Evolutionary conservation across 2,797 vertebrate genomes (phyloP), one percentile per base, ranked within the genome.

Genomic region (Leptodactylus fallax): DNA sequence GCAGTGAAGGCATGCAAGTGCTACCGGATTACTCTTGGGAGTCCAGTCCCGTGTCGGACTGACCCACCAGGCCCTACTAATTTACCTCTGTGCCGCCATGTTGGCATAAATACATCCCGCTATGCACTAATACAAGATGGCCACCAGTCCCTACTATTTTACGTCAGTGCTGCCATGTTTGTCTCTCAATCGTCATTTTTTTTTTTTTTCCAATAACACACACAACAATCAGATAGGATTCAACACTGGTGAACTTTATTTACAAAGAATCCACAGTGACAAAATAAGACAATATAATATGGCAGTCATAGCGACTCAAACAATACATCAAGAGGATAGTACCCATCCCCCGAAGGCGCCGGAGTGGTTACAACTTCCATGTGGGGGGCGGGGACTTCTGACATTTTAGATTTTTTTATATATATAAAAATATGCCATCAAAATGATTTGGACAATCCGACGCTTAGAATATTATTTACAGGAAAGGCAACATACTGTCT

Each of bases 361-460:
- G 90, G 90, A 91, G 92, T 91, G 90, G 90, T 90, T 94, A 93
- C 94, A 94, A 94, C 93, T 95, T 94, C 95, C 94, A 95, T 81
- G 89, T 92, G 92, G 91, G 91, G 90, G 91, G 92, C 93, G 92
- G 90, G 87, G 36, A 36, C 36, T 7, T 92, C 91, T 92, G 94
- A 93, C 95, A 93, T 95, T 94, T 94, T 95, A 77, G 21, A 77
- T 77, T 77, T 77, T 51, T 45, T 53, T 51, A 76, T 74, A 95
- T 96, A 96, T 96, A 96, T 95, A 97, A 96, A 97, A 97, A 97
- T 96, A 96, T 96, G 96, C 94, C 95, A 95, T 96, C 94, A 93
- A 94, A 95, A 95, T 95, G 93, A 95, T 96, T 95, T 95, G 91
- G 94, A 96, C 95, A 96, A 93, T 95, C 95, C 93, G 94, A 93